These are phyloP conservation scores for Steinernema hermaphroditum DNA, from an alignment of 2,888 invertebrate species.

Conservation along the genomic window DNA sequence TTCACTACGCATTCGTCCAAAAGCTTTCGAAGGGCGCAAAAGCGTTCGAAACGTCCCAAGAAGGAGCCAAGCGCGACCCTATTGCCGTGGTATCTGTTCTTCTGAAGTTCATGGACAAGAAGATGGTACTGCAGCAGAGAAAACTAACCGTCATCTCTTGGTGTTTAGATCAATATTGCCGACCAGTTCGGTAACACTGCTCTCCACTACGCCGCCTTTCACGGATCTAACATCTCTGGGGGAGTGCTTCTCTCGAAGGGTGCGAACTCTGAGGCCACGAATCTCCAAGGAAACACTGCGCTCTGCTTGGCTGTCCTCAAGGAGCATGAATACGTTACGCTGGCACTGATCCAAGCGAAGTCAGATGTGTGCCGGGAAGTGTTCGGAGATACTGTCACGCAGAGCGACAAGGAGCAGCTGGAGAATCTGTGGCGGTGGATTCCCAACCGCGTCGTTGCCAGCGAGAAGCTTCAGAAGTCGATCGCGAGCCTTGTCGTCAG, in stretches of 20 bases:
- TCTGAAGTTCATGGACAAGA: conserved; percentile 30
- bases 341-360: conserved; percentile 40
- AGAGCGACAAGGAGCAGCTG: conserved; percentile 6
- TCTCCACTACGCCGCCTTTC: conserved; percentile 68
- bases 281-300: conserved; percentile 69
- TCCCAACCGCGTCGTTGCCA: conserved; percentile 9
- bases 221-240: conserved; percentile 70
- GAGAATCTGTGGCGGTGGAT: conserved; percentile 34
- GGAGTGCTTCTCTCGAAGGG: conserved; percentile 67
- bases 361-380: conserved; percentile 16
- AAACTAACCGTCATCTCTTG: too few relatives aligned
- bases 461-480: conserved; percentile 1
- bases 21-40: conserved; percentile 41
- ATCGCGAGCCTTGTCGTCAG: conserved; percentile 63
- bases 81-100: conserved; percentile 39
- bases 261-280: conserved; percentile 65
- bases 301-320: conserved; percentile 68
- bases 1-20: conserved; percentile 70
- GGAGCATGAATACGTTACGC: conserved; percentile 67
- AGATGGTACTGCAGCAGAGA: too few relatives aligned
- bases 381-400: neutral
- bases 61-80: conserved; percentile 35
- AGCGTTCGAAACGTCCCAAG: neutral
- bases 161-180: conserved; percentile 14
- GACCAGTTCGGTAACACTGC: conserved; percentile 65